Base-by-base conservation (phyloP, 2,113 vertebrate genomes). In the Nerophis ophidion region DNA sequence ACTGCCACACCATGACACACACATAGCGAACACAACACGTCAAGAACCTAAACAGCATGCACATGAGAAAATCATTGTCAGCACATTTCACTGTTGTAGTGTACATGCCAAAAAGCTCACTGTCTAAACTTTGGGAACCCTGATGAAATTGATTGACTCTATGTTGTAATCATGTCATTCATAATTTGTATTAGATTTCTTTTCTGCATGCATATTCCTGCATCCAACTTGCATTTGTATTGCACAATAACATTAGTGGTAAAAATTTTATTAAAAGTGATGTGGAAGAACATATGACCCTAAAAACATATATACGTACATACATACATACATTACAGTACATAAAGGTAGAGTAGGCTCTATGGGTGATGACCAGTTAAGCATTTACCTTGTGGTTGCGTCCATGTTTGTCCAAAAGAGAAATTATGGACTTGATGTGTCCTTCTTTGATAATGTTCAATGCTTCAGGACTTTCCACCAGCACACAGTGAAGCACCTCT, bases 361-460 rank as follows among this genome's bases (percentile, higher is more conserved):
- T 26, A 40, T 9, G 8, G 38, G 8, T 57, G 35, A 10, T 4
- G 12, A 38, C 34, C 14, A 40, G 10, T 40, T 9, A 9, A 8
- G 19, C 12, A 14, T 15, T 0, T 63, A 97, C 96, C 92, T 98
- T 98, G 82, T 98, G 93, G 72, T 98, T 98, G 80, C 96, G 91
- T 76, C 96, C 96, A 35, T 98, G 95, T 60, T 97, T 98, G 74
- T 98, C 95, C 73, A 98, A 80, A 63, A 98, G 90, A 38, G 93
- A 97, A 71, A 98, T 98, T 35, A 98, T 98, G 47, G 95, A 98
- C 66, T 93, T 98, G 81, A 98, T 97, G 77, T 98, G 96, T 63
- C 93, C 96, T 74, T 98, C 95, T 80, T 98, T 98, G 81, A 98
- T 98, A 71, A 98, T 95, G 80, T 98, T 98, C 33, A 98, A 84